Evolutionary conservation across 2,888 invertebrate genomes (phyloP).

Genomic region (Drosophila kambysellisi): DNA sequence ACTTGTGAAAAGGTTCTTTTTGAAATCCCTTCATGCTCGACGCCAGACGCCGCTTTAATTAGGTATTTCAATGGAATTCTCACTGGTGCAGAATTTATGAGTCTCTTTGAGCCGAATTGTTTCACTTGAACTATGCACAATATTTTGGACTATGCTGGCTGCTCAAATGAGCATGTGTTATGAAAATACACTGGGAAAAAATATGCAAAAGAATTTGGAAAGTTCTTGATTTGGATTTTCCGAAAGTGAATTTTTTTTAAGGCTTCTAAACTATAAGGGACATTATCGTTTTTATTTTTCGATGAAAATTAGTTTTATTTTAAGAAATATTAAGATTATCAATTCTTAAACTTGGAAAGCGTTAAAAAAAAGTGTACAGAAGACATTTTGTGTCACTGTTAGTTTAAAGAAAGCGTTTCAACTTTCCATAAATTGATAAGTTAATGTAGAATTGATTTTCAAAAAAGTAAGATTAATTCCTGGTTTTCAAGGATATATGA

Average conservation of each 20-base stretch:
- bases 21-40: conserved; percentile 11
- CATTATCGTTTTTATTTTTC: not conserved
- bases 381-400: not conserved
- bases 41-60: conserved; percentile 36
- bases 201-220: not conserved
- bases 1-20: conserved; percentile 55
- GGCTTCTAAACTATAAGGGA: not conserved
- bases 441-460: not conserved
- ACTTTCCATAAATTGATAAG: not conserved
- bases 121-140: conserved; percentile 38
- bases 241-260: not conserved
- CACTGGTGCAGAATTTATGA: conserved; percentile 17
- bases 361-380: too few species aligned
- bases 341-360: not conserved
- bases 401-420: not conserved
- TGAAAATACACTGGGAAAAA: not conserved
- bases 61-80: conserved; percentile 49
- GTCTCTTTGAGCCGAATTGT: too few species aligned
- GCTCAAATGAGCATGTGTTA: conserved; percentile 11
- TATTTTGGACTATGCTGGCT: conserved; percentile 1
- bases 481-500: not conserved
- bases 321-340: not conserved
- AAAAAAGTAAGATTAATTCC: not conserved
- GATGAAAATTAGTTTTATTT: not conserved
- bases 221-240: not conserved